Base-by-base conservation (phyloP, 2,797 vertebrate genomes). In the Labroides dimidiatus region DNA sequence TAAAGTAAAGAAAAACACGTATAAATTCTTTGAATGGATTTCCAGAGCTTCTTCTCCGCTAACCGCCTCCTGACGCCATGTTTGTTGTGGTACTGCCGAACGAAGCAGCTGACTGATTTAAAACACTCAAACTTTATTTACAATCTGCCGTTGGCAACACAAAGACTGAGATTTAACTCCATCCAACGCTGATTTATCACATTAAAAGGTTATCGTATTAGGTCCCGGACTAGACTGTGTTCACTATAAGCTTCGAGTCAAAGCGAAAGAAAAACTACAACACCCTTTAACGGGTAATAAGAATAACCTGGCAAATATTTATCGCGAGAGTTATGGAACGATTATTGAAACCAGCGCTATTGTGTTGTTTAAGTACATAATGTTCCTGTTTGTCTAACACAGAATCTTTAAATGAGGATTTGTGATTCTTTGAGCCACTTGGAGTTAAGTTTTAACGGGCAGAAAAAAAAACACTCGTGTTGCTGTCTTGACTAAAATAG, bases 21-120 rank as follows among this genome's bases (percentile, higher is more conserved):
- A 37, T 55, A 72, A 51, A 20, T 11, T 14, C 4, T 75, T 47
- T 44, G 0, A 0, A 10, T 48, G 12, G 57, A 23, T 20, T 17
- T 24, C 17, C 39, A 15, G 23, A 33, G 36, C 2, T 42, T 23
- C 24, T 24, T 3, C 19, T 17, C 55, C 0, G 49, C 37, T 39
- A 73, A 54, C 80, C 62, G 51, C 63, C 64, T 63, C 45, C 62
- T 0, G 53, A 14, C 87, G 84, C 92, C 93, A 94, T 94, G 67
- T 93, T 93, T 94, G 93, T 92, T 93, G 76, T 93, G 90, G 63
- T 81, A 47, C 50, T n/a, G 49, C 20, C 5, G 42, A 48, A 24
- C 13, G 48, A 41, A 82, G 76, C 83, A 72, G 89, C 63, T 80
- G 84, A 49, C 23, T n/a, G 19, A 1, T 76, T 65, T 47, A 72